Percentiles rank a stretch among this genome's conserved stretches.
phyloP scores from a whole-genome alignment of 2,797 vertebrate genomes.

The Gallinago solitaria region DNA sequence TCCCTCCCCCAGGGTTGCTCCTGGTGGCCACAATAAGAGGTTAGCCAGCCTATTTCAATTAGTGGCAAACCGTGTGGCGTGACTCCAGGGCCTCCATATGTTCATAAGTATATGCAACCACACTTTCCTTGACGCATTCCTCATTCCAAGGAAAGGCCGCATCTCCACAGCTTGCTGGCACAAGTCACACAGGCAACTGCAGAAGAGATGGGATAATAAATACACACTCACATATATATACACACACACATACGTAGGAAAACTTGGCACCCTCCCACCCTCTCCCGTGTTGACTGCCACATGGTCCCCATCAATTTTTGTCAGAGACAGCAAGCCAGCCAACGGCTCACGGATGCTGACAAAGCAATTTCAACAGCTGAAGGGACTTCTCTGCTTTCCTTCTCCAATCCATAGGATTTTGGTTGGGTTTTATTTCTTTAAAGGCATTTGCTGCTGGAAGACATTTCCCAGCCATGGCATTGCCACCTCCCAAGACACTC shows the following conservation, averaged over 20 bases:
- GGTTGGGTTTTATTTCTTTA: background rate
- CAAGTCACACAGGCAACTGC: conserved; percentile 32
- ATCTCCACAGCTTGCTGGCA: conserved; percentile 73
- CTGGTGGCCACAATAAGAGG: conserved; percentile 69
- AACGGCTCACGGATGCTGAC: conserved; percentile 34
- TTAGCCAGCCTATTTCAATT: conserved; percentile 66
- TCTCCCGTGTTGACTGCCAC: conserved; percentile 61
- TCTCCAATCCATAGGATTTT: background rate
- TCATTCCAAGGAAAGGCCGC: conserved; percentile 73
- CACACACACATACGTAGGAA: conserved; percentile 37
- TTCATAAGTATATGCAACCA: conserved; percentile 59
- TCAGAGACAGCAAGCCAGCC: conserved; percentile 48
- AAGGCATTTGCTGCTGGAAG: background rate
- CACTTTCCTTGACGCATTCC: conserved; percentile 77
- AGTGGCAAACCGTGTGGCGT: conserved; percentile 60
- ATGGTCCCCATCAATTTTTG: conserved; percentile 69
- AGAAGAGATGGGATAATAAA: conserved; percentile 52
- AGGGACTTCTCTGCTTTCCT: conserved; percentile 29
- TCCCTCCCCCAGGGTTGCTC: conserved; percentile 11
- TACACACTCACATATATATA: conserved; percentile 11
- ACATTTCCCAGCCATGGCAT: background rate
- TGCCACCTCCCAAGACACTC: background rate
- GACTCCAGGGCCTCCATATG: conserved; percentile 60
- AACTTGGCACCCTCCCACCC: conserved; percentile 51
- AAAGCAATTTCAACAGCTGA: conserved; percentile 56